A percentile compares a stretch with the other conserved stretches of the same genome.
Conservation (phyloP, 1,140 invertebrate genomes). For the Aphelenchoides besseyi region DNA sequence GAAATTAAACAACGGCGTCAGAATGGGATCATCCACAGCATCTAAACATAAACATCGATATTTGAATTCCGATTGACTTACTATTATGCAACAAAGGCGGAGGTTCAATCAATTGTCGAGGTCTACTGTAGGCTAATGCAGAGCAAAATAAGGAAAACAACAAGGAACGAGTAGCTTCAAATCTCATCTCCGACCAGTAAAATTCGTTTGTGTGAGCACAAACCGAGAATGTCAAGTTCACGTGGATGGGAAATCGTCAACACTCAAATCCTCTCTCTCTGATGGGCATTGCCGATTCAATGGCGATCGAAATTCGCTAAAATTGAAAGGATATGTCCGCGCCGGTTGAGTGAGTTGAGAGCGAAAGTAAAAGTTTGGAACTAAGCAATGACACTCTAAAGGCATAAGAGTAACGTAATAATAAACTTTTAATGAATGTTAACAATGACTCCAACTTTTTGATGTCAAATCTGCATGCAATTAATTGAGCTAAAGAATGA, state of each 20-base stretch:
- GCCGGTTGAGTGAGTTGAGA: background rate
- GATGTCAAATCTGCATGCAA: too few relatives aligned
- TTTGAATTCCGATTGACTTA: too few relatives aligned
- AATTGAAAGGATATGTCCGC: background rate
- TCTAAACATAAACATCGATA: constrained; percentile 3
- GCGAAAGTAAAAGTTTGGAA: background rate
- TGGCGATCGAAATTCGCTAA: background rate
- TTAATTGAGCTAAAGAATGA: too few relatives aligned
- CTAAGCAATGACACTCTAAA: too few relatives aligned
- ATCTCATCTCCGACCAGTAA: background rate
- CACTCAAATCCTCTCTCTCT: background rate
- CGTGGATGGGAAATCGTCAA: background rate
- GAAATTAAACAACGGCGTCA: background rate
- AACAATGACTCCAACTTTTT: too few relatives aligned
- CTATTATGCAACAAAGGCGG: background rate
- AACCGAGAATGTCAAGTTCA: too few relatives aligned
- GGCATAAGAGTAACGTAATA: too few relatives aligned
- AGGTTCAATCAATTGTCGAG: background rate
- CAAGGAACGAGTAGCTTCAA: background rate
- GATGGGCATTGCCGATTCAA: background rate
- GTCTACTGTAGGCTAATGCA: background rate
- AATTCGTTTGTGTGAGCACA: constrained; percentile 1
- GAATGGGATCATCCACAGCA: background rate
- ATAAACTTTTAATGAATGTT: too few relatives aligned
- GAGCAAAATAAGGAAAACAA: background rate